A percentile compares a stretch with the other conserved stretches of the same genome.
Evolutionary conservation across 2,113 vertebrate species (phyloP).

Genomic region (Galemys pyrenaicus): DNA sequence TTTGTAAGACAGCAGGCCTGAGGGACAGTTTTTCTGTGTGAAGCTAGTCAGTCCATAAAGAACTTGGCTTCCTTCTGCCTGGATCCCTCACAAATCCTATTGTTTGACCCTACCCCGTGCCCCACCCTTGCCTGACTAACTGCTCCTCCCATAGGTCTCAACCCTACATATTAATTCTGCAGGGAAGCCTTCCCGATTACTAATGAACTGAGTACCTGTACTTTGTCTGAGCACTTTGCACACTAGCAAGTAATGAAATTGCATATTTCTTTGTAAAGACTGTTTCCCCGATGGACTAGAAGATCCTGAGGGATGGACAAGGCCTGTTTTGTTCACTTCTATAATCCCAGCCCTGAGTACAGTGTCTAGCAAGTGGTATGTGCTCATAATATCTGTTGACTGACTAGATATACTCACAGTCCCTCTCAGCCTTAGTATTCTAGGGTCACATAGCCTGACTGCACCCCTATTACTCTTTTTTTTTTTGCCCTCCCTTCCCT

Average conservation of each 20-base stretch:
- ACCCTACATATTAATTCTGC: background rate
- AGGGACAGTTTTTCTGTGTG: background rate
- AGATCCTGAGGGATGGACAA: background rate
- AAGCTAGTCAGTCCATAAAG: background rate
- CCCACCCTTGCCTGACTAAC: background rate
- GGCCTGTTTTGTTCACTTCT: background rate
- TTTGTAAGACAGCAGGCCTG: slow-evolving; percentile 2
- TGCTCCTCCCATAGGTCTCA: background rate
- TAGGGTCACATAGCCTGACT: background rate
- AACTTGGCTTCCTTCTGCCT: background rate
- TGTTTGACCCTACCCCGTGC: background rate
- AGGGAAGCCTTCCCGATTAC: background rate
- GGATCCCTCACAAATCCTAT: background rate
- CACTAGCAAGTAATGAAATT: background rate
- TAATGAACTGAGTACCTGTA: background rate
- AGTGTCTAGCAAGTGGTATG: background rate
- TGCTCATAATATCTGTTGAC: slow-evolving; percentile 30
- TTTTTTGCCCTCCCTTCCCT: too few relatives aligned
- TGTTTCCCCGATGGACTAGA: background rate
- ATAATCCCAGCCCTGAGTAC: background rate
- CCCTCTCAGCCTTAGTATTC: background rate
- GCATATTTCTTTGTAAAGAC: background rate
- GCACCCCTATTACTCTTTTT: background rate
- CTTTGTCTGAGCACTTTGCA: background rate
- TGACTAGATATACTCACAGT: background rate